These are phyloP conservation scores for Orientallactaga bullata DNA, from an alignment of 2,113 vertebrate species.

Conservation along the genomic window DNA sequence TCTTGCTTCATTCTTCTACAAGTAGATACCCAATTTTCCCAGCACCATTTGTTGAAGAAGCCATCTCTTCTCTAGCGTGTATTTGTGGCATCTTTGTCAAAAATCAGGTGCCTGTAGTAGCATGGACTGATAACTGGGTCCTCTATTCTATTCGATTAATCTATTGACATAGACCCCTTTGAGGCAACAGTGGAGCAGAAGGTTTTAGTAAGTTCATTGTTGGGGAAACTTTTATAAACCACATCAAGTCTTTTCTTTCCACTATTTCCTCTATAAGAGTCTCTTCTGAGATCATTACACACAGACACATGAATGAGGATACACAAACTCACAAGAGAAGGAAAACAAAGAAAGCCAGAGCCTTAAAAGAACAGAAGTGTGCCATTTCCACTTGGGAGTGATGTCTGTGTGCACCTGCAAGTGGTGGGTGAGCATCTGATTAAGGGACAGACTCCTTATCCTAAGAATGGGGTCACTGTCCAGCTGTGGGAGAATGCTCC, in stretches of 20 bases:
- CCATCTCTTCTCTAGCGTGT: too few species aligned
- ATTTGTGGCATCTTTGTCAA: too few species aligned
- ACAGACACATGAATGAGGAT: too few species aligned
- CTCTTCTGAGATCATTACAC: background rate
- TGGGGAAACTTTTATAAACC: background rate
- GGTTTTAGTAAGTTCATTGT: background rate
- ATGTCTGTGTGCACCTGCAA: background rate
- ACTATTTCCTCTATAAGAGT: background rate
- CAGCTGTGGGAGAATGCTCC: background rate
- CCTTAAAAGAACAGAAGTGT: background rate
- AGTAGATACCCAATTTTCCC: too few species aligned
- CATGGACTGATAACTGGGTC: too few species aligned
- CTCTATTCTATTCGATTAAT: too few species aligned
- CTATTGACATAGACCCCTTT: background rate
- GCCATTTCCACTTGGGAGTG: background rate
- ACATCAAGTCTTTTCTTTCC: background rate
- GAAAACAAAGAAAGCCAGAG: background rate
- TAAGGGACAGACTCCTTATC: background rate
- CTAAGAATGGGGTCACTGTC: background rate
- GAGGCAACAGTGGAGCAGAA: too few species aligned
- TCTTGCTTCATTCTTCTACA: too few species aligned
- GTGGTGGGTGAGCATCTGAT: background rate
- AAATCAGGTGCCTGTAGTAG: too few species aligned
- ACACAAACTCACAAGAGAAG: background rate
- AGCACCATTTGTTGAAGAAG: too few species aligned